Conservation (phyloP, 2,797 vertebrate species). For the Chloroceryle amazona region DNA sequence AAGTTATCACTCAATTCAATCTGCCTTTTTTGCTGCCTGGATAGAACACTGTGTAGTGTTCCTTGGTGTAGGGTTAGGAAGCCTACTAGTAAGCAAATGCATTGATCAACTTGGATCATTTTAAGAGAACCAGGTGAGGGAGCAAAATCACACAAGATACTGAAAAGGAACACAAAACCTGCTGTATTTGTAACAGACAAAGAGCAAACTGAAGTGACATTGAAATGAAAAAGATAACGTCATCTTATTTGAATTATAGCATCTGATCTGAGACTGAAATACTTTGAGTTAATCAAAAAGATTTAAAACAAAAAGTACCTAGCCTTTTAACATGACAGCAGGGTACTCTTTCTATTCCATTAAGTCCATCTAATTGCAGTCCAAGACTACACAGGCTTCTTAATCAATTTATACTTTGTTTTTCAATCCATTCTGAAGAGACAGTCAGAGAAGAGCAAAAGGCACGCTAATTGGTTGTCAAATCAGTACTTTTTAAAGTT, state of each 20-base stretch:
- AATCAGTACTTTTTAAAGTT: background rate
- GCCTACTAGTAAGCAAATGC: background rate
- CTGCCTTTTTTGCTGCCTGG: background rate
- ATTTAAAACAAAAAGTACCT: background rate
- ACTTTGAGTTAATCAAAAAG: background rate
- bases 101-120: background rate
- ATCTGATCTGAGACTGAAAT: background rate
- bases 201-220: background rate
- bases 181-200: accelerated
- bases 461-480: background rate
- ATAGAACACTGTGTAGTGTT: background rate
- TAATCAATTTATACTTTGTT: conserved; percentile 1
- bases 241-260: background rate
- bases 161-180: background rate
- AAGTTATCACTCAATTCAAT: background rate
- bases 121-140: background rate
- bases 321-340: background rate
- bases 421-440: conserved; percentile 20
- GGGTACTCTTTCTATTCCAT: background rate
- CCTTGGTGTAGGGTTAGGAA: background rate
- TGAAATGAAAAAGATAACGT: background rate
- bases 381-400: background rate
- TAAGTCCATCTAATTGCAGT: background rate
- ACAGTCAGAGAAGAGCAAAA: background rate
- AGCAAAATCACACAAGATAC: background rate